Evolutionary conservation across 35 echinoderm and acorn worm species (phyloP).

Genomic region (Patiria miniata): DNA sequence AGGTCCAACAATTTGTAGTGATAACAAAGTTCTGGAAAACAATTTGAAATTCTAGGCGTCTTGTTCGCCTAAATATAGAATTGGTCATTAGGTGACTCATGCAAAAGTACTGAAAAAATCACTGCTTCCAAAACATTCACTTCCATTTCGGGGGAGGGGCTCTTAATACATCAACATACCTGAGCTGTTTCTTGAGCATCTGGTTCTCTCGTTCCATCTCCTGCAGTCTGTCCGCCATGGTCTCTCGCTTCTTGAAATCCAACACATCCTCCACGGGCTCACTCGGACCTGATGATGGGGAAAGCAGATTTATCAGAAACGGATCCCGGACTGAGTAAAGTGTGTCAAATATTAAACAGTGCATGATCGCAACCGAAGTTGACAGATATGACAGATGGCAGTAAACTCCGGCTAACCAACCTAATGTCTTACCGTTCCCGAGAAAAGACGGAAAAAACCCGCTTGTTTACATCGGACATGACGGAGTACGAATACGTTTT

Average conservation of each 20-base stretch:
- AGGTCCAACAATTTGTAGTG: too few species aligned
- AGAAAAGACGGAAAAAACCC: too few species aligned
- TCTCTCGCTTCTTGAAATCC: slow-evolving; percentile 62
- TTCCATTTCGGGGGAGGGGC: too few species aligned
- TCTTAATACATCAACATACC: slow-evolving; percentile 30
- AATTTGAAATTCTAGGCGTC: too few species aligned
- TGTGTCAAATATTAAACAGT: neutral
- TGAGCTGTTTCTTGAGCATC: slow-evolving; percentile 83
- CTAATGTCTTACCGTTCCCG: too few species aligned
- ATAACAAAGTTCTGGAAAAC: too few species aligned
- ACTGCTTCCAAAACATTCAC: too few species aligned
- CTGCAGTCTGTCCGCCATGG: slow-evolving; percentile 71
- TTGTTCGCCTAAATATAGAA: too few species aligned
- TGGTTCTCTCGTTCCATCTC: slow-evolving; percentile 94
- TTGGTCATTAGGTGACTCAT: too few species aligned
- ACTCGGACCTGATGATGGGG: neutral
- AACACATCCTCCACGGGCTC: neutral
- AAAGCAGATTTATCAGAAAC: neutral
- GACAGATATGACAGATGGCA: neutral
- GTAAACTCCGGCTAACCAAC: neutral
- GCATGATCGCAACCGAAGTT: neutral
- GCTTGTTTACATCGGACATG: too few species aligned
- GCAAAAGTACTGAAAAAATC: too few species aligned
- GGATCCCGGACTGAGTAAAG: neutral
- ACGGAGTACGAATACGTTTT: too few species aligned